phyloP scores from a whole-genome alignment of 1,140 invertebrate genomes.

The Cryptotermes secundus region DNA sequence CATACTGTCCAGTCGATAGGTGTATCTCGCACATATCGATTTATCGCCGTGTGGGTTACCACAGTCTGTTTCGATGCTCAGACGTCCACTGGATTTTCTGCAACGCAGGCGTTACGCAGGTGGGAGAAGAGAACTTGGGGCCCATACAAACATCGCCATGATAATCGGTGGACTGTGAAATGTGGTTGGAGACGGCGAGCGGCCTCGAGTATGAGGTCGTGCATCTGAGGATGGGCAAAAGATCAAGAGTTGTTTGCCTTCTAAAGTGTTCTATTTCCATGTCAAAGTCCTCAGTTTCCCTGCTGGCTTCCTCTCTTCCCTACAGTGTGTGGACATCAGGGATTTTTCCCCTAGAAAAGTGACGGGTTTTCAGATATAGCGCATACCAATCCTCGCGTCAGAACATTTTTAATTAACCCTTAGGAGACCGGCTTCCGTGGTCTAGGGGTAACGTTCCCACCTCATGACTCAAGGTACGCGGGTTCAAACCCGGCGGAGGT shows the following conservation, averaged over 20 bases:
- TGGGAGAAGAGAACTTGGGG: not conserved
- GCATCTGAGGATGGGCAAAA: not conserved
- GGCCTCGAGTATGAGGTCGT: not conserved
- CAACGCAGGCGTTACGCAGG: not conserved
- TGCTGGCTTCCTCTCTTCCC: not conserved
- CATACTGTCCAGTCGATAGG: too few species aligned
- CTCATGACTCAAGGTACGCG: too few species aligned
- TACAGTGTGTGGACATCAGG: not conserved
- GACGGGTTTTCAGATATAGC: too few species aligned
- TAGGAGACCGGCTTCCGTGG: too few species aligned
- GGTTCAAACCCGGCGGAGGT: too few species aligned
- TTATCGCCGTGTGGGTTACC: too few species aligned
- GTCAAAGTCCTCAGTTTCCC: not conserved
- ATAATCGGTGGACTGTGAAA: not conserved
- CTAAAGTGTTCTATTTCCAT: conserved; percentile 14
- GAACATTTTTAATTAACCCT: too few species aligned
- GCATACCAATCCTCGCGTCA: too few species aligned
- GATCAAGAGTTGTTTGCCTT: conserved; percentile 16
- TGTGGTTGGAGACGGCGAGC: not conserved
- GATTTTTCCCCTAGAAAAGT: not conserved
- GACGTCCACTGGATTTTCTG: too few species aligned
- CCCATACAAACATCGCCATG: not conserved
- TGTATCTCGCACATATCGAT: too few species aligned
- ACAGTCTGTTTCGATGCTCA: too few species aligned
- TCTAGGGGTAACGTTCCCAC: too few species aligned